Base-by-base conservation (phyloP, 2,113 vertebrate species). In the Desmodus rotundus region DNA sequence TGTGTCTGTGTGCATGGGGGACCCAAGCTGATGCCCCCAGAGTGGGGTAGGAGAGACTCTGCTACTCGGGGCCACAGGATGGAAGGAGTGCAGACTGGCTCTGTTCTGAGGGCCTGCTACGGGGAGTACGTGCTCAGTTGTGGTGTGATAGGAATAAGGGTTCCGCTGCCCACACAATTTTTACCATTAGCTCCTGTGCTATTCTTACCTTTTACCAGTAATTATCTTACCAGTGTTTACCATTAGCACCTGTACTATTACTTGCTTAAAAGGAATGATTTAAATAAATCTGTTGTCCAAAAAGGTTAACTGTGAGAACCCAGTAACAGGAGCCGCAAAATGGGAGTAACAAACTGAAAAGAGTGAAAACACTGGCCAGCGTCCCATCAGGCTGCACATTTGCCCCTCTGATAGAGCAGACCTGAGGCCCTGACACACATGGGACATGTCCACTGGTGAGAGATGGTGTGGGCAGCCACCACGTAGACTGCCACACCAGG, bases 341-440 rank as follows among this genome's bases (percentile, higher is more conserved):
- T 33, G 28, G 7, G 63, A 20, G 72, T 43, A 78, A 72, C 54
- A 63, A n/a, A 72, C 47, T 7, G 2, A 74, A 77, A 38, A 31
- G 7, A 36, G 10, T 20, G 56, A 22, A 80, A 47, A 61, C 13
- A 36, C 36, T 7, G 15, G 63, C 7, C 20, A 20, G 10, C 0
- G 0, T 24, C 11, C 19, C 2, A 2, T 6, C 3, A 26, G n/a
- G 16, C 47, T n/a, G 14, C 7, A 16, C 2, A 17, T 3, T 2
- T 7, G 63, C 28, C 73, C 36, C 50, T 68, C 14, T n/a, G 26
- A 56, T 5, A 4, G 16, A 58, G 38, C 4, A 65, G 80, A 10
- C 28, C 31, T 0, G 11, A n/a, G 68, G 68, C 45, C 1, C 15
- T 8, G 36, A 56, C 52, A 26, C 24, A 2, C 1, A 1, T 6